A percentile compares a stretch with the other conserved stretches of the same genome.
Conservation (phyloP, 2,888 invertebrate species). For the Altica lythri region DNA sequence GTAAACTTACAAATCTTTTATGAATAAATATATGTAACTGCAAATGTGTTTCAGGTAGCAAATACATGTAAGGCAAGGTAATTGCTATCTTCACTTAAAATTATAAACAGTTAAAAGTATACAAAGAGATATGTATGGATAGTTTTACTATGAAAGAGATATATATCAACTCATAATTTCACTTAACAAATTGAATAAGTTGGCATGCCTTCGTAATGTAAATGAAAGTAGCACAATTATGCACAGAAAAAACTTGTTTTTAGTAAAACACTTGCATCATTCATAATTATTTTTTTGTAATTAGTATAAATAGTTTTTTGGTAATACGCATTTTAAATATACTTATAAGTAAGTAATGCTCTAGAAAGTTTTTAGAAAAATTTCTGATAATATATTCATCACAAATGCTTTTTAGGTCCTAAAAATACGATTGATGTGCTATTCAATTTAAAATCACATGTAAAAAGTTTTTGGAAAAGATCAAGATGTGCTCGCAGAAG, state of each 20-base stretch:
- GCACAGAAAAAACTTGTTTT: conserved; percentile 11
- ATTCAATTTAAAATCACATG: too few relatives aligned
- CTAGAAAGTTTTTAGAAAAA: too few relatives aligned
- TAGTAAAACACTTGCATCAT: too few relatives aligned
- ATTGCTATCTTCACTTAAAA: neutral
- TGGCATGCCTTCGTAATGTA: neutral
- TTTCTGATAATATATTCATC: too few relatives aligned
- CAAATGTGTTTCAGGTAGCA: neutral
- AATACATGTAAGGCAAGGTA: neutral
- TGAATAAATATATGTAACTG: conserved; percentile 5
- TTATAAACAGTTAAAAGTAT: neutral
- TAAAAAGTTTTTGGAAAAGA: too few relatives aligned
- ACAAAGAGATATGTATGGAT: neutral
- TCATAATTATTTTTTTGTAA: too few relatives aligned
- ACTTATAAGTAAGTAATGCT: conserved; percentile 8
- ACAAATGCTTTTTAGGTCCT: too few relatives aligned
- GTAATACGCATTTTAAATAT: conserved; percentile 5
- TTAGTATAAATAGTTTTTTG: too few relatives aligned
- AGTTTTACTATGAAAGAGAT: neutral
- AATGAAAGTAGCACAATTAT: conserved; percentile 19
- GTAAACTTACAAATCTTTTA: conserved; percentile 34
- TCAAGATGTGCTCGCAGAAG: too few relatives aligned
- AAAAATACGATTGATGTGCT: too few relatives aligned
- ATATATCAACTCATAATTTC: conserved; percentile 7
- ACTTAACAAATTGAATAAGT: conserved; percentile 3